phyloP scores from a whole-genome alignment of 2,888 invertebrate species.

The Drosophila setosimentum region DNA sequence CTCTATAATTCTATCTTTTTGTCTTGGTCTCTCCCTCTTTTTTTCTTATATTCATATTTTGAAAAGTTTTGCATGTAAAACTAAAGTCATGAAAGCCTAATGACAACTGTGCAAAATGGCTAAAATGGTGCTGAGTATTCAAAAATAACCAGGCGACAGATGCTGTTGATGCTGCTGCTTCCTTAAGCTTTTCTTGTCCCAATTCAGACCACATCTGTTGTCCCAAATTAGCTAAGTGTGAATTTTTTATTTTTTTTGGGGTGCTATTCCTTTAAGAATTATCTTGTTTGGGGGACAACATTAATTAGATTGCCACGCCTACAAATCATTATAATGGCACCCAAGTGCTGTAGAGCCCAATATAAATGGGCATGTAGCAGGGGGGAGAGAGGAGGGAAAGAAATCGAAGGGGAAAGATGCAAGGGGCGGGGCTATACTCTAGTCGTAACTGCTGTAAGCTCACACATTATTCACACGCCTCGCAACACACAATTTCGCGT shows the following conservation, averaged over 20 bases:
- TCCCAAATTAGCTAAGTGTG: constrained; percentile 53
- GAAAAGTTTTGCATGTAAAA: constrained; percentile 57
- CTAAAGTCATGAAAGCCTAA: constrained; percentile 71
- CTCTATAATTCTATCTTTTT: background rate
- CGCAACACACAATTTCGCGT: constrained; percentile 73
- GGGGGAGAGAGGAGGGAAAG: background rate
- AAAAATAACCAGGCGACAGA: constrained; percentile 32
- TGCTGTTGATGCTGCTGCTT: background rate
- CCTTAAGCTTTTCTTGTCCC: constrained; percentile 5
- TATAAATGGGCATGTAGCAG: background rate
- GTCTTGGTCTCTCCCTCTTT: background rate
- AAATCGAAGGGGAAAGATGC: background rate
- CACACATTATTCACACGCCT: constrained; percentile 80
- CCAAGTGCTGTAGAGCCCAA: constrained; percentile 43
- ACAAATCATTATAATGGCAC: constrained; percentile 79
- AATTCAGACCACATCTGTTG: background rate
- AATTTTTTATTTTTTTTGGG: background rate
- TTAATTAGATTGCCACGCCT: constrained; percentile 74
- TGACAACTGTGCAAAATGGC: constrained; percentile 65
- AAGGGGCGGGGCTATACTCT: background rate
- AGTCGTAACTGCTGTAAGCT: constrained; percentile 58
- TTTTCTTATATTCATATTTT: constrained; percentile 73
- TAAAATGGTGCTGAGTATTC: constrained; percentile 10
- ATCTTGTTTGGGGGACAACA: constrained; percentile 61
- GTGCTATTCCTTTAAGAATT: constrained; percentile 41